These are phyloP conservation scores for Cryptocephalus primarius DNA, from an alignment of 2,888 invertebrate species.

Conservation along the genomic window DNA sequence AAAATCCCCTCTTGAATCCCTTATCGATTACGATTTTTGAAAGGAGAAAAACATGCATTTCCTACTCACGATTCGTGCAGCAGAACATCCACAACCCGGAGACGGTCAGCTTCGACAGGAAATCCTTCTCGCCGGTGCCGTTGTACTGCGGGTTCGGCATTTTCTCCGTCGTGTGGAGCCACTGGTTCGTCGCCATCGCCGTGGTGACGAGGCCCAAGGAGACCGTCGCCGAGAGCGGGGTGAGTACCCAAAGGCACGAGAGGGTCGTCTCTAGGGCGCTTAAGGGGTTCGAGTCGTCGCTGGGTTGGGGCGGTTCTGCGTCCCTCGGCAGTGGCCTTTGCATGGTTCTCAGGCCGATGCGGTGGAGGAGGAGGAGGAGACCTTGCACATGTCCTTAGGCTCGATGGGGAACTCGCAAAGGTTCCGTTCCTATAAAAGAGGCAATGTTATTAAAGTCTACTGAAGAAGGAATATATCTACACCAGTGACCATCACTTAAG, in stretches of 20 bases:
- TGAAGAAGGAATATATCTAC: no score
- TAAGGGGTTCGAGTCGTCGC: slow-evolving; percentile 22
- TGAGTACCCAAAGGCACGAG: slow-evolving; percentile 51
- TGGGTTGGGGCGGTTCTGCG: slow-evolving; percentile 20
- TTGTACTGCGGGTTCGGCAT: slow-evolving; percentile 68
- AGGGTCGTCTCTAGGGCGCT: slow-evolving; percentile 47
- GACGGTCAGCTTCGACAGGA: slow-evolving; percentile 61
- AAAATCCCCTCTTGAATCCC: no score
- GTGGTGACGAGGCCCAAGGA: slow-evolving; percentile 61
- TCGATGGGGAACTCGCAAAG: no score
- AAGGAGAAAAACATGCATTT: no score
- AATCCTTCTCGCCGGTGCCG: slow-evolving; percentile 61
- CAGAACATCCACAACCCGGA: slow-evolving; percentile 77
- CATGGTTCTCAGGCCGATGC: slow-evolving; percentile 16
- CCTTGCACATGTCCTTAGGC: no score
- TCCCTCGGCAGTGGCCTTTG: slow-evolving; percentile 26
- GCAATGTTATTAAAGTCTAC: no score
- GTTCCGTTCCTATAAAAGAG: no score
- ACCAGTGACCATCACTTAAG: no score
- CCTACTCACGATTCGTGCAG: slow-evolving; percentile 64
- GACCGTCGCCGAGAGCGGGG: slow-evolving; percentile 57
- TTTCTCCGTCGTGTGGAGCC: slow-evolving; percentile 81
- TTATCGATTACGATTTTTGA: no score
- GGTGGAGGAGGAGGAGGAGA: no score
- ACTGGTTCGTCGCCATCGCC: slow-evolving; percentile 69